Percentiles rank a stretch among this genome's conserved stretches.
phyloP scores from a whole-genome alignment of 2,797 vertebrate species.

The Scyliorhinus canicula region DNA sequence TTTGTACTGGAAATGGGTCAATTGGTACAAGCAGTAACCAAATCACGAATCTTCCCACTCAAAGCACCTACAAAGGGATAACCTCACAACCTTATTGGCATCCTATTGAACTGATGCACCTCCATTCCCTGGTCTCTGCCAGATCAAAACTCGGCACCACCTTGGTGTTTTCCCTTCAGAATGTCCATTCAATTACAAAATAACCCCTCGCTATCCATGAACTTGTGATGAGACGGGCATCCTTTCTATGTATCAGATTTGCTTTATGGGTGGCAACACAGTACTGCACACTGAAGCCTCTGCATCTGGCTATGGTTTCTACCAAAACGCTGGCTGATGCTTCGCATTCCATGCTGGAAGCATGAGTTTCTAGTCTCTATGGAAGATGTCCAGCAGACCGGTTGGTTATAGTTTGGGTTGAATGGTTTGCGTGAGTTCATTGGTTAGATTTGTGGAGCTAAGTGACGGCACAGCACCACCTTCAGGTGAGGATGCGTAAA shows the following conservation, averaged over 20 bases:
- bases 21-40: background rate
- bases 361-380: background rate
- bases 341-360: background rate
- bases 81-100: background rate
- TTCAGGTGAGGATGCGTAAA: background rate
- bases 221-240: background rate
- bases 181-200: background rate
- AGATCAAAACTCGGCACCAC: background rate
- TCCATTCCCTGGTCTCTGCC: background rate
- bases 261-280: background rate
- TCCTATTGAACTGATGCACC: background rate
- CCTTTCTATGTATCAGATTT: background rate
- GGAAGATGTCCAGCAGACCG: background rate
- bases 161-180: background rate
- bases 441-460: background rate
- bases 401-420: background rate
- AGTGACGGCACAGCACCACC: background rate
- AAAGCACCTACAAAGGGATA: background rate
- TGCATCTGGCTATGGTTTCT: background rate
- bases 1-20: background rate
- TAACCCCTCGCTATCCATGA: background rate
- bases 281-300: background rate
- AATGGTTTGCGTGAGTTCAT: background rate
- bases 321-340: background rate
- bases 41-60: background rate